Evolutionary conservation across 2,797 vertebrate species (phyloP), one percentile per base, ranked within the genome.

Genomic region (Fistularia commersonii): DNA sequence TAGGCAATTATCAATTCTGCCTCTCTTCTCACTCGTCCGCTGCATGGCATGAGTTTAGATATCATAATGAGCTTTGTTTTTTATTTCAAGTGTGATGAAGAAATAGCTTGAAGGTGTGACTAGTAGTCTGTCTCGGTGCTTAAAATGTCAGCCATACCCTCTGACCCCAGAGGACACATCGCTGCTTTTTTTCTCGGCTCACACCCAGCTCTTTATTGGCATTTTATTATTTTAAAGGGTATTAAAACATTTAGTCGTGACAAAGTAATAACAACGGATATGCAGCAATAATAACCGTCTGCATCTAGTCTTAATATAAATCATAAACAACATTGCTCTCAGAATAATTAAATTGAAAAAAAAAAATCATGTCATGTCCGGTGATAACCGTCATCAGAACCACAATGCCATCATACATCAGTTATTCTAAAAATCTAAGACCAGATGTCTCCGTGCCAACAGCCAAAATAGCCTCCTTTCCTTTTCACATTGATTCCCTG

Each of bases 321-420:
- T 23, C 23, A 23, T 23, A 23, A 23, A 23, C 2, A 23, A 23
- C 23, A 41, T 11, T 6, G 11, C 13, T 41, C 11, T 41, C 39
- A 41, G 39, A 12, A 41, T 12, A 41, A 41, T 11, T 11, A 8
- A 9, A 11, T 11, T 5, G 6, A 41, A 12, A 12, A 41, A 41
- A 41, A 12, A 41, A 41, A 41, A 4, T 11, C 7, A 41, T 11
- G 39, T 41, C 13, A 11, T 11, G 14, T 45, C 40, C 14, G 7
- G 61, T 78, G 74, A 91, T 84, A 83, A 87, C 85, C 82, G 82
- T 87, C 79, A 87, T 90, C 80, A 84, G 58, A 48, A 64, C 54
- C 13, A 50, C 48, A 65, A 58, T 79, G 77, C 70, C 58, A 55
- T 89, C 81, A 86, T 77, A 57, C 69, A 61, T 63, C 12, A 34